phyloP scores from a whole-genome alignment of 2,888 invertebrate genomes.

The Graphium colonna region DNA sequence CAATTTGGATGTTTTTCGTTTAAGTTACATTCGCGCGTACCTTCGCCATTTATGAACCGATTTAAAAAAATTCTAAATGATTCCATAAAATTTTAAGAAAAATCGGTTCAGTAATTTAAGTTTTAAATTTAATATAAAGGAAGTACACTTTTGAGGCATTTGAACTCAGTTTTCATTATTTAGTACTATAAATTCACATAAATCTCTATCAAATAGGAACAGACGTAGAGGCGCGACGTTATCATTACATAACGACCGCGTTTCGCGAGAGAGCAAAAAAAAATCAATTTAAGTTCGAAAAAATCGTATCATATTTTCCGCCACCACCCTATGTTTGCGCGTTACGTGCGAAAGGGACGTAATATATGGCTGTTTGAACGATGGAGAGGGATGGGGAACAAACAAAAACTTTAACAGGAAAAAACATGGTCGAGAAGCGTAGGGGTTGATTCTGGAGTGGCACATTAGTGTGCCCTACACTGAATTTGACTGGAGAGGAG shows the following conservation, averaged over 20 bases:
- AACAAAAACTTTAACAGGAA: conserved; percentile 70
- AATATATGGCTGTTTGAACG: conserved; percentile 20
- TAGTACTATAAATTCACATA: no score
- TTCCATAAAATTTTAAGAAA: no score
- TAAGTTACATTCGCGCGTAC: no score
- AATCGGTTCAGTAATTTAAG: no score
- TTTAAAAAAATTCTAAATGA: no score
- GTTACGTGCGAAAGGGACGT: conserved; percentile 53
- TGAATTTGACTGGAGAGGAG: conserved; percentile 62
- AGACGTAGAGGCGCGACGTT: neutral
- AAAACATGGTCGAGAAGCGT: conserved; percentile 76
- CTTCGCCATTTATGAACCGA: no score
- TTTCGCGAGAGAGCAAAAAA: conserved; percentile 37
- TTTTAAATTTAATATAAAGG: no score
- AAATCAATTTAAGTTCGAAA: conserved; percentile 76
- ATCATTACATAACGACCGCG: conserved; percentile 15
- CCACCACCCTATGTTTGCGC: conserved; percentile 64
- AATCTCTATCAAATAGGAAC: neutral
- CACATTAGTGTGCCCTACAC: conserved; percentile 69
- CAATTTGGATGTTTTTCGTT: no score
- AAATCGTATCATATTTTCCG: conserved; percentile 77
- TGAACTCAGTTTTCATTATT: no score
- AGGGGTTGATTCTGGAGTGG: conserved; percentile 71
- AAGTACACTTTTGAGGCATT: no score
- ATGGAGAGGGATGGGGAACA: conserved; percentile 45